Evolutionary conservation across 1,140 invertebrate genomes (phyloP), one percentile per base, ranked within the genome.

Genomic region (Mycetomoellerius zeteki): DNA sequence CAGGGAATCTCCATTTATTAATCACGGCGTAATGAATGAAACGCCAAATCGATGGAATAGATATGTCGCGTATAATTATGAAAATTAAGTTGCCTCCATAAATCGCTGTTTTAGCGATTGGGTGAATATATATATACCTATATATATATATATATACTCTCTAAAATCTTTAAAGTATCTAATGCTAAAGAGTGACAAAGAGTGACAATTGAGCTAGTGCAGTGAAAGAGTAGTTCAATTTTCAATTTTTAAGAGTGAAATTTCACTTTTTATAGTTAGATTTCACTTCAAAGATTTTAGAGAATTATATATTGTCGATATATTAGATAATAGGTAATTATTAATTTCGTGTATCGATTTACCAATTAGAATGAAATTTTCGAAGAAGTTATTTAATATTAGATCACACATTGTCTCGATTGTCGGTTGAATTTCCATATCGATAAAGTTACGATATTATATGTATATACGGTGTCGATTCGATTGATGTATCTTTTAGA

Each of bases 1-100:
- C 54, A n/a, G 69, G 69, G 80, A 75, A 73, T 84, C 19, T 14
- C 37, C 56, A 52, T 84, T 84, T 75, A 73, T 84, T 84, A 84
- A 84, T 84, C 69, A 75, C 69, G 54, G n/a, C 69, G 19, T 84
- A 84, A 84, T 84, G 80, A 84, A 84, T 84, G 69, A 84, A 75
- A 84, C 10, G 80, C n/a, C 54, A 60, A 60, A 43, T 73, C 54
- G 80, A 84, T 47, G 52, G 21, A 14, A 58, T 73, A 33, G 69
- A 37, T 71, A 21, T 43, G 52, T 81, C 54, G 50, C 37, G 30
- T 37, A n/a, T 84, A 75, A 73, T 75, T 75, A 50, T 47, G 69
- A 84, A 84, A 84, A 84, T 84, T 84, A 75, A 60, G n/a, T 62
- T 58, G 30, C 7, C 43, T 33, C 67, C 43, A 19, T 37, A 37